A percentile compares a stretch with the other conserved stretches of the same genome.
Evolutionary conservation across 1,140 invertebrate genomes (phyloP).

Genomic region (Orchestia grillus): DNA sequence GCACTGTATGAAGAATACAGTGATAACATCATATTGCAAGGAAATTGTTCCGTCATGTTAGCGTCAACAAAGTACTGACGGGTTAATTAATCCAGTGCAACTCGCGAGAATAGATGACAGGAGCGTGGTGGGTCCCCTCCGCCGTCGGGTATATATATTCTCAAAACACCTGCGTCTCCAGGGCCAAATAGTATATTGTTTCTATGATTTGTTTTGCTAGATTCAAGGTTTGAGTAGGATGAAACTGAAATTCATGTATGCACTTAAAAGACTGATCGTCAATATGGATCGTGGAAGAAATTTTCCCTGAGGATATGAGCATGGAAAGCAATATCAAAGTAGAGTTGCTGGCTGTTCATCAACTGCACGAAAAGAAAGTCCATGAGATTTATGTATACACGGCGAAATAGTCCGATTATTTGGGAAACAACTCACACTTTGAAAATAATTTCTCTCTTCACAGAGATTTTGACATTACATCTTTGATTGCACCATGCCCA

Average conservation of each 20-base stretch:
- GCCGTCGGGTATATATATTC: no score
- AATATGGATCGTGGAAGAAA: neutral
- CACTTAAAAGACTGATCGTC: neutral
- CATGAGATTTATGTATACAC: no score
- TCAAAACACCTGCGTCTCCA: neutral
- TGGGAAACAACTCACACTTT: no score
- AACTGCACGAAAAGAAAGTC: neutral
- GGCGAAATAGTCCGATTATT: no score
- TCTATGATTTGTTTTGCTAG: neutral
- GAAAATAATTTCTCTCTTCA: no score
- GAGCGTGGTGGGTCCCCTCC: no score
- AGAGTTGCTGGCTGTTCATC: neutral
- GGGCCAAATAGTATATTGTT: neutral
- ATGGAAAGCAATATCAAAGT: neutral
- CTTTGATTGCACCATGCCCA: no score
- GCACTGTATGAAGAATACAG: neutral
- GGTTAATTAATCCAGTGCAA: neutral
- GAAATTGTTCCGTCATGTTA: neutral
- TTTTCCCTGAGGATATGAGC: neutral
- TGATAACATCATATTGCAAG: neutral
- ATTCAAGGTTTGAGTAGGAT: neutral
- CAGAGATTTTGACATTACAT: no score
- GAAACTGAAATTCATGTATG: neutral
- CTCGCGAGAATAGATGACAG: no score
- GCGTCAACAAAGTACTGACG: neutral